phyloP scores from a whole-genome alignment of 92 coral and sea anemone species.

The Porites evermanni region DNA sequence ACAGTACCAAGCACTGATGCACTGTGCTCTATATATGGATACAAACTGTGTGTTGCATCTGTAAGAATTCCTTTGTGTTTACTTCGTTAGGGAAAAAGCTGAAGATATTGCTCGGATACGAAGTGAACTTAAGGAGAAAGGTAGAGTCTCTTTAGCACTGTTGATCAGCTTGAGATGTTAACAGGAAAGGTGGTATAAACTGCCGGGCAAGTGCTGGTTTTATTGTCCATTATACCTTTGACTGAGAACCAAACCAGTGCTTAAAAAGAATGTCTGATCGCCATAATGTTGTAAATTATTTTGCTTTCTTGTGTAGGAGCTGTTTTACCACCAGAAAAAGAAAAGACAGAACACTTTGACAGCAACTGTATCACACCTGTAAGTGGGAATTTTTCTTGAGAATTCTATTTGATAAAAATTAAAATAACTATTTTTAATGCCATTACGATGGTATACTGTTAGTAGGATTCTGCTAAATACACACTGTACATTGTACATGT shows the following conservation, averaged over 20 bases:
- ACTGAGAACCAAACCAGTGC: not conserved
- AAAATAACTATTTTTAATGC: too few relatives aligned
- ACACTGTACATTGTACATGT: too few relatives aligned
- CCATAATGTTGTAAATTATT: too few relatives aligned
- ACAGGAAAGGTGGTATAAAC: too few relatives aligned
- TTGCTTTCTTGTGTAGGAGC: conserved; percentile 69
- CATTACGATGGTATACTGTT: too few relatives aligned
- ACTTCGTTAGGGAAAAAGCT: conserved; percentile 75
- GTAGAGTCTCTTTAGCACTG: conserved; percentile 19
- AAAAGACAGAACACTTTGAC: conserved; percentile 98
- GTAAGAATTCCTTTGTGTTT: not conserved
- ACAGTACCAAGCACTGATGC: too few relatives aligned
- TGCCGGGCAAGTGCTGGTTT: too few relatives aligned
- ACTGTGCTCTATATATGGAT: too few relatives aligned
- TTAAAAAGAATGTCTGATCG: not conserved
- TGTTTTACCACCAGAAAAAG: conserved; percentile 90
- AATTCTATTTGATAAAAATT: too few relatives aligned
- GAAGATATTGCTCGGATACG: conserved; percentile 85
- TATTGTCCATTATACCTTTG: too few relatives aligned
- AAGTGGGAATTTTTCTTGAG: conserved; percentile 36
- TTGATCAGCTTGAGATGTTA: not conserved
- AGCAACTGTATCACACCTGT: conserved; percentile 99
- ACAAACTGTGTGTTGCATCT: not conserved
- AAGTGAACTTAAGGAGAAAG: conserved; percentile 85
- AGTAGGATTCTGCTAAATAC: too few relatives aligned